These are phyloP conservation scores for Ichneumon xanthorius DNA, from an alignment of 2,888 invertebrate genomes.

Conservation along the genomic window DNA sequence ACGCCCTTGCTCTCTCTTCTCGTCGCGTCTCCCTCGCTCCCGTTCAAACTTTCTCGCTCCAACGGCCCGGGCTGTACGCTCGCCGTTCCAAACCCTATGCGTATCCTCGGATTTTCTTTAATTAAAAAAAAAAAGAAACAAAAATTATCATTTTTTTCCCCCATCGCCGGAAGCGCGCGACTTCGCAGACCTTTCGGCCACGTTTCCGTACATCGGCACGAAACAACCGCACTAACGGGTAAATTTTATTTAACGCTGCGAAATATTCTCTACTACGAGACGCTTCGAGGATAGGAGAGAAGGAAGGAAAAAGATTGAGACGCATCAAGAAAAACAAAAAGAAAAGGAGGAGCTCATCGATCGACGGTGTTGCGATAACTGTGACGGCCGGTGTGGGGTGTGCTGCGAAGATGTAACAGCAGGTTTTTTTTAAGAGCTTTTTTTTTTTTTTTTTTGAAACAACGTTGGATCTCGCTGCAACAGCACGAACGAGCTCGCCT, in stretches of 20 bases:
- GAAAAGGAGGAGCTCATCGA: conserved; percentile 11
- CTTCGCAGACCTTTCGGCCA: not conserved
- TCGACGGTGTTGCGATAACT: conserved; percentile 18
- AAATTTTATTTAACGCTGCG: not conserved
- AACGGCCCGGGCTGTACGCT: not conserved
- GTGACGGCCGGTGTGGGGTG: not conserved
- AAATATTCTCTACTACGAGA: not conserved
- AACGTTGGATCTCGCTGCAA: conserved; percentile 12
- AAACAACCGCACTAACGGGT: not conserved
- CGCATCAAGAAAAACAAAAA: not conserved
- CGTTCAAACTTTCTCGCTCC: conserved; percentile 12
- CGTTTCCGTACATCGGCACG: not conserved
- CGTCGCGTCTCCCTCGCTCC: conserved; percentile 32
- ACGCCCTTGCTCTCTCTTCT: conserved; percentile 50
- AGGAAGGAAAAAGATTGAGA: not conserved
- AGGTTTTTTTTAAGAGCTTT: not conserved
- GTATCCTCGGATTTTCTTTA: not conserved
- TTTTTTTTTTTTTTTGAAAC: not conserved
- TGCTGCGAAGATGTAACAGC: conserved; percentile 5
- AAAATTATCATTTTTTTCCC: not conserved
- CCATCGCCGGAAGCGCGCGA: not conserved
- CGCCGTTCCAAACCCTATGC: not conserved
- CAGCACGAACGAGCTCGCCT: conserved; percentile 20
- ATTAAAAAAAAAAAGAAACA: not conserved
- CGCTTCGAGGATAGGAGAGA: not conserved